Base-by-base conservation (phyloP, 2,113 vertebrate species). In the Lipotes vexillifer region DNA sequence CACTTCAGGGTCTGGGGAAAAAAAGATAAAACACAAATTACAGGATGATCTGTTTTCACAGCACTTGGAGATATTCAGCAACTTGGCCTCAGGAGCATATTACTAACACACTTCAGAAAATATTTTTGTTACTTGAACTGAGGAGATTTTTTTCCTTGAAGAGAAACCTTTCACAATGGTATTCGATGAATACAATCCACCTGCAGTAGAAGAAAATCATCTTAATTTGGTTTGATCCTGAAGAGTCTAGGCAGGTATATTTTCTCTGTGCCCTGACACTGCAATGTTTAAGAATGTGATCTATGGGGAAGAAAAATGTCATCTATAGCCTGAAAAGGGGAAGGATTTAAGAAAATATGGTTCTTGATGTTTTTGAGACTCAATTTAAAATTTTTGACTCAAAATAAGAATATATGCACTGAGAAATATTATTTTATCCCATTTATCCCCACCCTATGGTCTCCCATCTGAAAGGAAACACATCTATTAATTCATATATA, bases 291-390 rank as follows among this genome's bases (percentile, higher is more conserved):
- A 78, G 49, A 52, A 78, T 55, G 75, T 78, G 75, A 78, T 55
- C 75, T 78, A 15, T 4, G 21, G 44, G 4, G 4, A 2, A 0
- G 1, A 13, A 5, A 23, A 78, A 52, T 13, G 31, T 23, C 31
- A 78, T 55, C 33, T 55, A n/a, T 31, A 78, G 75, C 20, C 75
- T 55, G 46, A 78, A 78, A 78, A 21, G 1, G 6, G 49, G 49
- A 55, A 55, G 49, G 49, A 55, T 52, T 78, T 78, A n/a, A 55
- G 20, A 78, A 55, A 55, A 78, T 21, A 63, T 15, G 63, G 27
- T 31, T 65, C 63, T 65, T 65, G 63, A 14, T 5, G 14, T 77
- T 61, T 36, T n/a, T 78, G 49, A 36, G 46, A 55, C 33, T n/a
- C 31, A 23, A 23, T 78, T 78, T 23, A 78, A 55, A 36, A 23